These are phyloP conservation scores for Elegia similella DNA, from an alignment of 2,888 invertebrate species.

Conservation along the genomic window DNA sequence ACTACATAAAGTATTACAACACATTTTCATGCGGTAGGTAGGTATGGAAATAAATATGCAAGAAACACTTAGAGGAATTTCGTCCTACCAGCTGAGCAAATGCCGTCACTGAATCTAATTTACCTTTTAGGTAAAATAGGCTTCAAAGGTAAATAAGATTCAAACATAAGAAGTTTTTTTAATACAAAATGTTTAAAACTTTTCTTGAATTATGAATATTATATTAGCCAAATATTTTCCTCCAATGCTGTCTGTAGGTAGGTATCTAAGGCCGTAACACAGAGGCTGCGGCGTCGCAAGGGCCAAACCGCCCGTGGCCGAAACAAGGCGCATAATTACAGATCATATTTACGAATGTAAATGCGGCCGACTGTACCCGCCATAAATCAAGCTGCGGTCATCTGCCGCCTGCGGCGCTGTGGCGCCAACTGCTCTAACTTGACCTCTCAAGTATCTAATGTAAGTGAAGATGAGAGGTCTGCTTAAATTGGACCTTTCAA, in stretches of 20 bases:
- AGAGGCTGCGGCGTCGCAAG: conserved; percentile 41
- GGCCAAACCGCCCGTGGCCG: conserved; percentile 56
- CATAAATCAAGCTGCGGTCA: conserved; percentile 77
- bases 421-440: conserved; percentile 38
- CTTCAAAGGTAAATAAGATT: too few relatives aligned
- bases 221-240: neutral
- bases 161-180: too few relatives aligned
- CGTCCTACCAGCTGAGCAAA: too few relatives aligned
- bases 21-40: too few relatives aligned
- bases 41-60: too few relatives aligned
- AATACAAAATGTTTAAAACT: too few relatives aligned
- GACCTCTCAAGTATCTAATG: conserved; percentile 22
- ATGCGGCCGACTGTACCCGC: conserved; percentile 56
- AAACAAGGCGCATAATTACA: conserved; percentile 71
- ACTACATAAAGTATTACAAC: too few relatives aligned
- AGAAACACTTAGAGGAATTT: too few relatives aligned
- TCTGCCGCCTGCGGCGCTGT: conserved; percentile 77
- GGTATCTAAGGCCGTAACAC: conserved; percentile 39
- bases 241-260: neutral
- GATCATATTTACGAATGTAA: conserved; percentile 76
- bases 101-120: too few relatives aligned
- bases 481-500: conserved; percentile 38
- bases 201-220: too few relatives aligned
- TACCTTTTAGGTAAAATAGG: too few relatives aligned
- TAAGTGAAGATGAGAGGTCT: conserved; percentile 25